Conservation (phyloP, 2,888 invertebrate species). For the Xestoiulus laeticollis region DNA sequence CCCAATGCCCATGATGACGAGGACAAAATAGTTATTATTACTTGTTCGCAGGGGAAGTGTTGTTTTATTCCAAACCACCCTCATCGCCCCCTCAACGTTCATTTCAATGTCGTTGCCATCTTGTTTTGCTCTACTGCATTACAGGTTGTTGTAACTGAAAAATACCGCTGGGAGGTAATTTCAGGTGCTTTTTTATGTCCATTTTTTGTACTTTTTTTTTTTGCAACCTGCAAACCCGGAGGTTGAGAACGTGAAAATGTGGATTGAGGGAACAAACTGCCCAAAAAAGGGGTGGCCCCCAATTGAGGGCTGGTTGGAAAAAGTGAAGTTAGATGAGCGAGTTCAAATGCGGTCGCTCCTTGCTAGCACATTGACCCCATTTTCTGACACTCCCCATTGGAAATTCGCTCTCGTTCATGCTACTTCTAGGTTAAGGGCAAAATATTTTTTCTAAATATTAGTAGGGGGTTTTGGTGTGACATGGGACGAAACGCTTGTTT, state of each 20-base stretch:
- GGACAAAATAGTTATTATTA: background rate
- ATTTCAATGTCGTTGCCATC: slow-evolving; percentile 22
- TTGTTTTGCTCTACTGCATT: slow-evolving; percentile 37
- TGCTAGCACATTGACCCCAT: slow-evolving; percentile 48
- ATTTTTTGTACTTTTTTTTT: background rate
- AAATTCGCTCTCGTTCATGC: slow-evolving; percentile 44
- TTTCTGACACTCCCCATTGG: slow-evolving; percentile 43
- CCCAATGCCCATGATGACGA: background rate
- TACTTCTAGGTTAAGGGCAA: slow-evolving; percentile 48
- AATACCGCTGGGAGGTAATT: slow-evolving; percentile 37
- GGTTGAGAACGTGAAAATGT: slow-evolving; percentile 29
- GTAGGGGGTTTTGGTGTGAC: background rate
- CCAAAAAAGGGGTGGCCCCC: slow-evolving; percentile 25
- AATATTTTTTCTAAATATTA: background rate
- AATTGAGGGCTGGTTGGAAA: background rate
- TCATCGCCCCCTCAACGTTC: background rate
- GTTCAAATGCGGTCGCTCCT: slow-evolving; percentile 48
- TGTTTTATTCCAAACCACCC: background rate
- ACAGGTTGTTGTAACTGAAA: slow-evolving; percentile 34
- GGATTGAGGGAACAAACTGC: slow-evolving; percentile 15
- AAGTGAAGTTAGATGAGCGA: slow-evolving; percentile 28
- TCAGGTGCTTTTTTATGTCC: background rate
- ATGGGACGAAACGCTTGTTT: background rate
- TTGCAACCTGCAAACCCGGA: background rate
- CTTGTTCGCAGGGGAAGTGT: background rate